Base-by-base conservation (phyloP, 2,113 vertebrate genomes). In the Prunella fulvescens region DNA sequence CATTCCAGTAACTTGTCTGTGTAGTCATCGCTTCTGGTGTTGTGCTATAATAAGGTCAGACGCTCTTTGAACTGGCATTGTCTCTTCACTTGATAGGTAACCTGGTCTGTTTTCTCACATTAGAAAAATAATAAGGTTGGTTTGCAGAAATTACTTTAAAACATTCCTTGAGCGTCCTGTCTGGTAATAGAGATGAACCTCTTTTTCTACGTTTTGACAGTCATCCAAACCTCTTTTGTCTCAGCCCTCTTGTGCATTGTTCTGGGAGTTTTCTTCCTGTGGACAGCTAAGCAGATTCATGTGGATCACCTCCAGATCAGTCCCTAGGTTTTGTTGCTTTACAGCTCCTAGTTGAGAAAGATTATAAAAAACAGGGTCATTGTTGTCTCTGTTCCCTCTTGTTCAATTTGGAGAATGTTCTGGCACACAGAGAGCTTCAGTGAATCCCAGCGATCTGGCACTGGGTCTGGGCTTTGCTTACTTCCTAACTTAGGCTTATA, bases 381-480 rank as follows among this genome's bases (percentile, higher is more conserved):
- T 98, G 91, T 97, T 97, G 97, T 96, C 96, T 97, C 92, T 90
- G 79, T 93, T 97, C 97, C 91, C 89, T 96, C 88, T 79, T 96
- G 97, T 97, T 98, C 96, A 93, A 91, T 97, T 98, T 97, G 97
- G 97, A 97, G 95, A 96, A 97, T 97, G 95, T 98, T 97, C 96
- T 98, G 98, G 98, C 98, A 97, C 19, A 31, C 67, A 86, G 77
- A 73, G 62, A 92, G 82, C 88, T 96, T 91, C 90, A 98, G 78
- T 85, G 93, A 94, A 82, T 96, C 91, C 84, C 90, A 83, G 97
- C 76, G 44, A 98, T 97, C 96, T 98, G 98, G 98, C 98, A 85
- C 93, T 72, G 51, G 65, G 71, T 96, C 74, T 97, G 91, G 96
- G 81, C 94, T 97, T 97, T 95, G 76, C 97, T 97, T 96, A 95